Base-by-base conservation (phyloP, 2,888 invertebrate species). In the Seladonia tumulorum region DNA sequence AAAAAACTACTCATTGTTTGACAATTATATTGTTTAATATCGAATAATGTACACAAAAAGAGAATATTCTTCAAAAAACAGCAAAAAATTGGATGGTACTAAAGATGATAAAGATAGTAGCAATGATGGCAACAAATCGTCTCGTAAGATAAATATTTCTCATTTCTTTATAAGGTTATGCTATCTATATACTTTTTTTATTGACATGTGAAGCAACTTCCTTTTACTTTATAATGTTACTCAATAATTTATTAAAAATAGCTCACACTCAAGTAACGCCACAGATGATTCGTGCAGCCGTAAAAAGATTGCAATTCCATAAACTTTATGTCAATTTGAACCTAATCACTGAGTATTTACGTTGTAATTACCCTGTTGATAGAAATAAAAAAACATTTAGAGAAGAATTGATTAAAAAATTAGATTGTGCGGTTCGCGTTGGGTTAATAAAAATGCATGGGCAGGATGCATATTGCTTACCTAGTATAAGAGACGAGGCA, bases 401-500 rank as follows among this genome's bases (percentile, higher is more conserved):
- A 68, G 74, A 78, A 22, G 92, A 94, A 85, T 81, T 94, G 35
- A 57, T 72, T 1, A 87, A 90, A 29, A 92, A 92, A 71, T 88
- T 93, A 12, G 87, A 90, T 10, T 91, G 90, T 79, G 94, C 94
- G 12, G 92, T 93, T 5, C 82, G 73, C 7, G 87, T 91, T 25
- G 94, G 94, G 42, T 86, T 93, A 49, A 80, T 94, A 63, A 39
- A 80, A 16, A 90, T 89, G 81, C 90, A 83, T 39, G 89, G 89
- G 18, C 85, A 88, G 18, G 89, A 93, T 45, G 86, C 88, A 22
- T 94, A 92, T 82, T 89, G 80, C n/a, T 63, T 93, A 45, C 90
- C 94, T 7, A 92, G 89, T n/a, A 68, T 93, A 8, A 88, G 91
- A 60, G 88, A 93, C 49, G 87, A 91, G 42, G 92, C 93, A 49